These are phyloP conservation scores for Pandemis heparana DNA, from an alignment of 2,888 invertebrate genomes.

Conservation along the genomic window DNA sequence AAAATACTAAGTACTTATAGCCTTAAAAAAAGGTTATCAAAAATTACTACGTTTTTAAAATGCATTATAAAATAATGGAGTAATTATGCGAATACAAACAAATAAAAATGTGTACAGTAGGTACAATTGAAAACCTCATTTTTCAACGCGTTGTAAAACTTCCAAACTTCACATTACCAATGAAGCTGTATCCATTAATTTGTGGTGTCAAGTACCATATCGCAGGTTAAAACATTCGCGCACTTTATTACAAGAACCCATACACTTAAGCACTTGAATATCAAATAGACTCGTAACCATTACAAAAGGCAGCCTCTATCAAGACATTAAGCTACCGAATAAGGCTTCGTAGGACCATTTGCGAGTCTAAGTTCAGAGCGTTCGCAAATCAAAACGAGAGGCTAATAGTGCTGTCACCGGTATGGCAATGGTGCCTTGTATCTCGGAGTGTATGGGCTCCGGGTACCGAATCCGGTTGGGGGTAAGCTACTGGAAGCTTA, in stretches of 20 bases:
- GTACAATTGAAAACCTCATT: no score
- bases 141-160: no score
- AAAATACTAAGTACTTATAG: no score
- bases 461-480: constrained; percentile 49
- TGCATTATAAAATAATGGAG: no score
- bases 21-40: no score
- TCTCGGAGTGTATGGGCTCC: constrained; percentile 54
- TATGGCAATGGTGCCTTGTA: constrained; percentile 59
- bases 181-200: no score
- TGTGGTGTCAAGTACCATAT: no score
- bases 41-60: no score
- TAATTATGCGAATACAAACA: no score
- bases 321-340: constrained; percentile 42
- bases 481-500: constrained; percentile 19
- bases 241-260: not conserved
- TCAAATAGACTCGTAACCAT: constrained; percentile 26
- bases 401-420: constrained; percentile 59
- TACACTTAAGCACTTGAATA: constrained; percentile 22
- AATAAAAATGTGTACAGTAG: no score
- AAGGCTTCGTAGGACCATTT: constrained; percentile 39
- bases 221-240: not conserved
- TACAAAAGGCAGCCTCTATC: constrained; percentile 35
- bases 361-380: constrained; percentile 38
- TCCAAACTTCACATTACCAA: no score
- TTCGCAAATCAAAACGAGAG: constrained; percentile 48